Evolutionary conservation across 2,113 vertebrate genomes (phyloP), one percentile per base, ranked within the genome.

Genomic region (Todiramphus saurophagus): DNA sequence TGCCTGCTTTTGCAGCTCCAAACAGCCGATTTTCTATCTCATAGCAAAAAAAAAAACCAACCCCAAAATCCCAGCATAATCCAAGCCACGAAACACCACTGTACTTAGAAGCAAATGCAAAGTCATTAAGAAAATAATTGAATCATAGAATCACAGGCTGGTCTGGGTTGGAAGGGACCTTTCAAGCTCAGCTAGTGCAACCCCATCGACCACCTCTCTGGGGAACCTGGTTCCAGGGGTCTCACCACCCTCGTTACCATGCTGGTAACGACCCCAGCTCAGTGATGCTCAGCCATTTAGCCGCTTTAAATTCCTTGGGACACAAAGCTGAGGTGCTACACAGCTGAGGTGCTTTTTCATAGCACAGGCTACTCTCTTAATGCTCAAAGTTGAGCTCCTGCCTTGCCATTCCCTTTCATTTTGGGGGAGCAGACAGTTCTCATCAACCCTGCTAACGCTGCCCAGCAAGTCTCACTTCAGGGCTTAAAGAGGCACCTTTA

Each of bases 1-100:
- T 21, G 9, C 19, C 19, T 23, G 23, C 53, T 69, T 62, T 21
- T 19, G 39, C 44, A 41, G 7, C 80, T 30, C 55, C 48, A 2
- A 63, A n/a, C n/a, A 9, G 5, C 6, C 1, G 0, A 7, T 46
- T 44, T 46, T 33, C 77, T 17, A 83, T 23, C 75, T 41, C 16
- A 2, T 0, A 16, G 50, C 4, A 20, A 44, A 44, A 46, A 10
- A 16, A 16, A 25, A 25, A 25, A 48, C 46, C 16, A 17, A 48
- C 17, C 28, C 13, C 53, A 62, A 25, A 17, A 39, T 16, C 1
- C 3, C 1, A 59, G 7, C 4, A 10, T 1, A 10, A n/a, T 2
- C 37, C 58, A 9, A 27, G 3, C 35, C 18, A 33, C 33, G 9
- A 11, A 60, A 17, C 51, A 0, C 2, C 0, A 0, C 64, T 4